A percentile compares a stretch with the other conserved stretches of the same genome.
These are phyloP conservation scores for Axinella damicornis DNA, from an alignment of 37 sponge, comb jelly and placozoan species.

Conservation along the genomic window DNA sequence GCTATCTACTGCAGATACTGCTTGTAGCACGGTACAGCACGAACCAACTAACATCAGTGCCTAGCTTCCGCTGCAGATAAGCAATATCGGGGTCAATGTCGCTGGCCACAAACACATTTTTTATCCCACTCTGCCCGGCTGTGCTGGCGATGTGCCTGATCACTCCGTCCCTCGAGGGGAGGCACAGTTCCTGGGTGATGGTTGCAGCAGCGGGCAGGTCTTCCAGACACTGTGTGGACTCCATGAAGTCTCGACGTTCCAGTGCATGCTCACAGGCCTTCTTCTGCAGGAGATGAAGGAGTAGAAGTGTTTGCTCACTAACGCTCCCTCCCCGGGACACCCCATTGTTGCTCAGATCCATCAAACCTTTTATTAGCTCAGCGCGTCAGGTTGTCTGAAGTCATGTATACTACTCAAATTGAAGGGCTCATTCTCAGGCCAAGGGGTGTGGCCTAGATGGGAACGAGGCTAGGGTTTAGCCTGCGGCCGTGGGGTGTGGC, in stretches of 20 bases:
- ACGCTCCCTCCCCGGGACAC: too few species aligned
- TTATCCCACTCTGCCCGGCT: constrained; percentile 5
- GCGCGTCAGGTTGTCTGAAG: too few species aligned
- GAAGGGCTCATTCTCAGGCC: too few species aligned
- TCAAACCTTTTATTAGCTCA: too few species aligned
- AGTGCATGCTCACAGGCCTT: constrained; percentile 75
- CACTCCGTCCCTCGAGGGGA: constrained; percentile 56
- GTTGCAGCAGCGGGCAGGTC: constrained; percentile 33
- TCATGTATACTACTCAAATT: too few species aligned
- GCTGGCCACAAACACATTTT: constrained; percentile 63
- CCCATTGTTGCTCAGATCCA: too few species aligned
- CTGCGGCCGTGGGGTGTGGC: too few species aligned
- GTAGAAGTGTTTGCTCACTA: neutral
- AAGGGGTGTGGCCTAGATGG: too few species aligned
- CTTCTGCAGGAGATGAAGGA: constrained; percentile 32
- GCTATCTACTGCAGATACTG: too few species aligned
- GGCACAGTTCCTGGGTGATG: constrained; percentile 75
- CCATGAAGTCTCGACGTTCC: constrained; percentile 71
- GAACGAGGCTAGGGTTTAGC: too few species aligned
- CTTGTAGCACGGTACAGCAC: too few species aligned
- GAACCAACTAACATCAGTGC: neutral
- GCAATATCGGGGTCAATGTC: constrained; percentile 40
- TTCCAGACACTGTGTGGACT: constrained; percentile 88
- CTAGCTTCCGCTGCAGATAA: constrained; percentile 21
- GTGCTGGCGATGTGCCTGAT: constrained; percentile 16